Conservation (phyloP, 2,888 invertebrate genomes). For the Linhomoeus sp. region DNA sequence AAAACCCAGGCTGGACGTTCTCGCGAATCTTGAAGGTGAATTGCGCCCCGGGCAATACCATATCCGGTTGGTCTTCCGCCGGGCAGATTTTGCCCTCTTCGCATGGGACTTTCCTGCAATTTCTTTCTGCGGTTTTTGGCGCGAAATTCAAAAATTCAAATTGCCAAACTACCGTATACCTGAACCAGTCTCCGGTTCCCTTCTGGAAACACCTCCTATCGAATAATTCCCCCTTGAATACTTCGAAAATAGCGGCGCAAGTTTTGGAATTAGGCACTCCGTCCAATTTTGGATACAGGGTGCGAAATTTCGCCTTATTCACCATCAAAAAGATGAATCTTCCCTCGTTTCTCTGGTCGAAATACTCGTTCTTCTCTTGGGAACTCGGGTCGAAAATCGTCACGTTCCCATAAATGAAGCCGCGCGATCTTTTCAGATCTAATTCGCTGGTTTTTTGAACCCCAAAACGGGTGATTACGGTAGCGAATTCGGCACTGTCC, state of each 20-base stretch:
- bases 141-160: too few relatives aligned
- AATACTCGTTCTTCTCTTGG: too few relatives aligned
- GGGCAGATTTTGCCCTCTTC: constrained; percentile 49
- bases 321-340: constrained; percentile 57
- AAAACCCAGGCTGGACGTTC: constrained; percentile 62
- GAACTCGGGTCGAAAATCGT: constrained; percentile 36
- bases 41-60: constrained; percentile 67
- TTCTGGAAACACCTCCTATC: constrained; percentile 36
- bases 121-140: too few relatives aligned
- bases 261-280: constrained; percentile 39
- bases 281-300: constrained; percentile 59
- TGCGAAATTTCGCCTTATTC: constrained; percentile 64
- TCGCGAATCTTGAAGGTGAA: constrained; percentile 83
- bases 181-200: constrained; percentile 13
- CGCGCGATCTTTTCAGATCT: constrained; percentile 61
- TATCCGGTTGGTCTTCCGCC: constrained; percentile 64
- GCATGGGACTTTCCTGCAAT: constrained; percentile 69
- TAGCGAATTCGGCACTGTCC: constrained; percentile 41
- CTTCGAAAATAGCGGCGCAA: constrained; percentile 66
- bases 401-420: constrained; percentile 87
- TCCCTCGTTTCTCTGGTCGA: too few relatives aligned
- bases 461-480: constrained; percentile 75
- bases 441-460: constrained; percentile 83
- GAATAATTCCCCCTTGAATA: constrained; percentile 58
- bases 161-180: too few relatives aligned